Conservation (phyloP, 1,140 invertebrate species). For the Bicyclus anynana region DNA sequence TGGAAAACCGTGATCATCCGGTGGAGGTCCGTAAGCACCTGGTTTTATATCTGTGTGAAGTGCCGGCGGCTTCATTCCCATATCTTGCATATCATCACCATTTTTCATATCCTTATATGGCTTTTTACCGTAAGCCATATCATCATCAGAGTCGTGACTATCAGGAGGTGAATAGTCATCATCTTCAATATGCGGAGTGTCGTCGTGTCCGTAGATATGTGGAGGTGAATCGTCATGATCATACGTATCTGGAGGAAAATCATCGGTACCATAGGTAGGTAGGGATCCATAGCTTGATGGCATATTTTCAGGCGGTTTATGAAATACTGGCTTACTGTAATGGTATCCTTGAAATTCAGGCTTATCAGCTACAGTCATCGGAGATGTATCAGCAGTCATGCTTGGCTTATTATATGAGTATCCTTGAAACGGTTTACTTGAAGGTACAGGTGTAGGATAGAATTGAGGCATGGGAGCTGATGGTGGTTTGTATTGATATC, state of each 20-base stretch:
- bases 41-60: conserved; percentile 31
- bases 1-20: conserved; percentile 59
- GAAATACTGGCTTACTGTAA: conserved; percentile 45
- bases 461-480: conserved; percentile 38
- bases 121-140: conserved; percentile 47
- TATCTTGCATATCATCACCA: conserved; percentile 40
- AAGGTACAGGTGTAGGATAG: conserved; percentile 47
- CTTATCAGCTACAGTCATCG: conserved; percentile 31
- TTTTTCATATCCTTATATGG: conserved; percentile 39
- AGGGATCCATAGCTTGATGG: conserved; percentile 21
- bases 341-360: conserved; percentile 55
- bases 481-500: conserved; percentile 54
- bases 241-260: background rate
- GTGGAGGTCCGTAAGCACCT: conserved; percentile 35
- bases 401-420: conserved; percentile 59
- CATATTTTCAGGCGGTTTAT: conserved; percentile 21
- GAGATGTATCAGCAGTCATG: conserved; percentile 29
- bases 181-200: conserved; percentile 21
- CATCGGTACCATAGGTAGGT: conserved; percentile 16
- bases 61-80: conserved; percentile 50
- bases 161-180: conserved; percentile 31
- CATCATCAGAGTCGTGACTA: conserved; percentile 44
- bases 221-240: conserved; percentile 12
- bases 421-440: conserved; percentile 42
- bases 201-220: conserved; percentile 25